phyloP scores from a whole-genome alignment of 2,888 invertebrate species.

The Fragum fragum region DNA sequence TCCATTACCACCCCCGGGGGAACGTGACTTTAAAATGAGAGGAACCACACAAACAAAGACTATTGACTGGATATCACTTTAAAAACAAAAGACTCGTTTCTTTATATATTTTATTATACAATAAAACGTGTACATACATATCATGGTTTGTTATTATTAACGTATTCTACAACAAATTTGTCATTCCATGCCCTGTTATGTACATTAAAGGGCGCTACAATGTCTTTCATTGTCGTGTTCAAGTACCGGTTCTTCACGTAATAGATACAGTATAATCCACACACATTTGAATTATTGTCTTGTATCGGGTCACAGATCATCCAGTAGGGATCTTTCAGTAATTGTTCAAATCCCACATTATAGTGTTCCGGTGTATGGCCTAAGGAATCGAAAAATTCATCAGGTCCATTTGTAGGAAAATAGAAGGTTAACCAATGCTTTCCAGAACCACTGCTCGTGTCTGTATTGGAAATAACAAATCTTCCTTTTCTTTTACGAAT shows the following conservation, averaged over 20 bases:
- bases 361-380: conserved; percentile 25
- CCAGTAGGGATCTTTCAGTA: conserved; percentile 19
- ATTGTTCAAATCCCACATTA: conserved; percentile 1
- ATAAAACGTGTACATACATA: neutral
- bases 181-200: conserved; percentile 16
- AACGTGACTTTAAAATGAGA: conserved; percentile 20
- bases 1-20: conserved; percentile 26
- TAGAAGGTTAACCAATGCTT: conserved; percentile 38
- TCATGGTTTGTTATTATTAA: conserved; percentile 29
- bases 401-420: conserved; percentile 35
- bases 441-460: conserved; percentile 15
- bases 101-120: conserved; percentile 8
- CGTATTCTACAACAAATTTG: neutral
- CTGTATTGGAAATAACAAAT: conserved; percentile 25
- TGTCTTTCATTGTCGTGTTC: conserved; percentile 19
- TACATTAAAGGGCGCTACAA: conserved; percentile 18
- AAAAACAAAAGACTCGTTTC: neutral
- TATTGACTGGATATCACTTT: conserved; percentile 34
- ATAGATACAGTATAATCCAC: conserved; percentile 36
- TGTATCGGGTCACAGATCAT: conserved; percentile 25
- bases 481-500: conserved; percentile 8
- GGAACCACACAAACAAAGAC: neutral
- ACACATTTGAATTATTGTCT: conserved; percentile 14
- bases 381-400: conserved; percentile 56
- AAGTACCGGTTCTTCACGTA: conserved; percentile 5